These are phyloP conservation scores for Mesorhabditis spiculigera DNA, from an alignment of 2,888 invertebrate genomes.

Conservation along the genomic window DNA sequence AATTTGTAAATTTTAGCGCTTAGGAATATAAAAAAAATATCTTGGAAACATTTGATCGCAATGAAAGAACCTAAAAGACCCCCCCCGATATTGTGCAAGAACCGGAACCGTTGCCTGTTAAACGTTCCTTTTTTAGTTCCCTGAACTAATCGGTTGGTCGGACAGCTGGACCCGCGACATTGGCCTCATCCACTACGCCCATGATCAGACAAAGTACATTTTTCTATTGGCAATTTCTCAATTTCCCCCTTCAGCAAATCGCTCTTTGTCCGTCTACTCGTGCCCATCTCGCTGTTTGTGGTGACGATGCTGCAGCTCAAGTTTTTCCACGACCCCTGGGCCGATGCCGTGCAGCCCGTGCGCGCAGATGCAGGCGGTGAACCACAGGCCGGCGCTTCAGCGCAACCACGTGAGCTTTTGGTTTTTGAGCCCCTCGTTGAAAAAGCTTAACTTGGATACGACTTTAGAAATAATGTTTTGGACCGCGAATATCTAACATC, in stretches of 20 bases:
- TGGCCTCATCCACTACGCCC: slow-evolving; percentile 78
- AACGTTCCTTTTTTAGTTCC: slow-evolving; percentile 19
- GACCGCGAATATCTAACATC: too few relatives aligned
- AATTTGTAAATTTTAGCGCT: too few relatives aligned
- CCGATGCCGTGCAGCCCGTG: slow-evolving; percentile 15
- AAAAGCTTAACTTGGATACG: too few relatives aligned
- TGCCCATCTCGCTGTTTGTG: slow-evolving; percentile 91
- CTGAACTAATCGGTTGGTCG: slow-evolving; percentile 34
- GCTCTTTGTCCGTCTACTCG: slow-evolving; percentile 82
- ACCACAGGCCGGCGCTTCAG: neutral
- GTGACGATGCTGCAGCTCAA: slow-evolving; percentile 84
- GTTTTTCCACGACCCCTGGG: slow-evolving; percentile 91
- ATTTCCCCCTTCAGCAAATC: slow-evolving; percentile 60
- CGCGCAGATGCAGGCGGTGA: neutral
- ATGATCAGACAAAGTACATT: slow-evolving; percentile 10
- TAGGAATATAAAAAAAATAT: too few relatives aligned
- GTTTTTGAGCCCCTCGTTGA: too few relatives aligned
- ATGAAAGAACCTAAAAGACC: too few relatives aligned
- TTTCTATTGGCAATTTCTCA: slow-evolving; percentile 3
- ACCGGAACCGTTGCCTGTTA: too few relatives aligned
- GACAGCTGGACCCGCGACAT: slow-evolving; percentile 77
- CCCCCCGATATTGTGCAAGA: too few relatives aligned
- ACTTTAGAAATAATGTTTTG: too few relatives aligned
- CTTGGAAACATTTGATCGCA: too few relatives aligned
- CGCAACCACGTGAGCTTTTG: too few relatives aligned